Conservation (phyloP, 35 echinoderm and acorn worm species). For the Apostichopus californicus region DNA sequence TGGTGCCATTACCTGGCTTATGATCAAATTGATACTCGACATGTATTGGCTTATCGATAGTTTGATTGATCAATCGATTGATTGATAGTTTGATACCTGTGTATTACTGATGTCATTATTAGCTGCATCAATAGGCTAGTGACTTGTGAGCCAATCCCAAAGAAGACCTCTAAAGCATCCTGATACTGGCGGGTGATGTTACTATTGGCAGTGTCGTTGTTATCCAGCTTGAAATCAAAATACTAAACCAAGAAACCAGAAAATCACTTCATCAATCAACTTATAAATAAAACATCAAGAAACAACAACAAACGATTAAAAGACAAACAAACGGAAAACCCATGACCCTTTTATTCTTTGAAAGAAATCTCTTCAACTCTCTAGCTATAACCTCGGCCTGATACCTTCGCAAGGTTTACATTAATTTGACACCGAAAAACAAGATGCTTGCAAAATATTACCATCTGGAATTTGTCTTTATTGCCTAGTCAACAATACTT, state of each 20-base stretch:
- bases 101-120: constrained; percentile 54
- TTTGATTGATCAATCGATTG: not conserved
- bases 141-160: constrained; percentile 66
- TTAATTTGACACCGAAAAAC: too few species aligned
- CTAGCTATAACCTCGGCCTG: too few species aligned
- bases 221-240: not conserved
- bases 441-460: too few species aligned
- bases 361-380: too few species aligned
- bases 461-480: too few species aligned
- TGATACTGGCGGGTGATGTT: not conserved
- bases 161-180: constrained; percentile 66
- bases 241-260: not conserved
- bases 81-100: constrained; percentile 46
- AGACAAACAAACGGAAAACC: too few species aligned
- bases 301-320: too few species aligned
- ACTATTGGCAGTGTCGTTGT: constrained; percentile 3
- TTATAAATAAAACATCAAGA: too few species aligned
- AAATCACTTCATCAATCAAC: not conserved
- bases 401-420: too few species aligned
- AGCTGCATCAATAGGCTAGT: constrained; percentile 60
- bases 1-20: not conserved
- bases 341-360: too few species aligned
- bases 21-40: not conserved
- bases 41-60: not conserved
- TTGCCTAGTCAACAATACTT: too few species aligned